Conservation (phyloP, 1,140 invertebrate species). For the Caerostris extrusa region DNA sequence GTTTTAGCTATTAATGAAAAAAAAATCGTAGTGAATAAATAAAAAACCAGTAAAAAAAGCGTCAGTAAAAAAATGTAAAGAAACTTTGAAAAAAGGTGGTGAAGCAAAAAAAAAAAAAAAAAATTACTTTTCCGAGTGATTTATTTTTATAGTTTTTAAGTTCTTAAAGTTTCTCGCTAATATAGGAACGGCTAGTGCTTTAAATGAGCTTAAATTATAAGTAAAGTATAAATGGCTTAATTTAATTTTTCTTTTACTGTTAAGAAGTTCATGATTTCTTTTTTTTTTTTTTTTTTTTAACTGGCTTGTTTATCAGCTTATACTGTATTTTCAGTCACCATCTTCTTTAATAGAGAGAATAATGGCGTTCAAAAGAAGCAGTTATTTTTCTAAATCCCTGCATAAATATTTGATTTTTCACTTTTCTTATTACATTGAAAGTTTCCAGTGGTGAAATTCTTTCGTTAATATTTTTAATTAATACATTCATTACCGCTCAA, state of each 20-base stretch:
- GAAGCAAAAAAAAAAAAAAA: no score
- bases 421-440: constrained; percentile 30
- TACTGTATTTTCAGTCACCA: not conserved
- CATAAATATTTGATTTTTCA: constrained; percentile 71
- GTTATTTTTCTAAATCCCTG: constrained; percentile 46
- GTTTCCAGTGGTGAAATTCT: not conserved
- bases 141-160: constrained; percentile 67
- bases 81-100: constrained; percentile 33
- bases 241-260: constrained; percentile 66
- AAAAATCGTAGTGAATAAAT: constrained; percentile 14
- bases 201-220: constrained; percentile 75
- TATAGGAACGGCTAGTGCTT: constrained; percentile 54
- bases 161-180: constrained; percentile 71
- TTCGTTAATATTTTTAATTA: constrained; percentile 33
- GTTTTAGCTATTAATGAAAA: constrained; percentile 26
- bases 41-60: constrained; percentile 24
- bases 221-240: constrained; percentile 73
- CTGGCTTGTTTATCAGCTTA: not conserved
- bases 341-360: constrained; percentile 11
- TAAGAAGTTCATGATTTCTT: constrained; percentile 57
- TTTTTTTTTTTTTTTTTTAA: not conserved
- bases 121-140: no score
- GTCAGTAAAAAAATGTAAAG: constrained; percentile 9
- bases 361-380: constrained; percentile 2
- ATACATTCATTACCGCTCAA: not conserved